phyloP scores from a whole-genome alignment of 2,797 vertebrate genomes.

The Gambelia wislizenii region DNA sequence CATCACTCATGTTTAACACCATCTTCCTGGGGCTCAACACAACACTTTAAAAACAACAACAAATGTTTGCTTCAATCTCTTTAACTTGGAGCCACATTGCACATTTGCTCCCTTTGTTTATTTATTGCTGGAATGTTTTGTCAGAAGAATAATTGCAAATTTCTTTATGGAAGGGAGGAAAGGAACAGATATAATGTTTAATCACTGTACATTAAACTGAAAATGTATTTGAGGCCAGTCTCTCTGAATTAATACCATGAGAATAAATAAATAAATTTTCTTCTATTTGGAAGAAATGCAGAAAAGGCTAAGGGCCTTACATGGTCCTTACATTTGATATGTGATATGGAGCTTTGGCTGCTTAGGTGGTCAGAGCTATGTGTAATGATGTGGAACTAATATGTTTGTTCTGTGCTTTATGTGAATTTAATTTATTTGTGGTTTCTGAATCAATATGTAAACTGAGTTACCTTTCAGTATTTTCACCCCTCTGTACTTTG shows the following conservation, averaged over 20 bases:
- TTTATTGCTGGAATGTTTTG: background rate
- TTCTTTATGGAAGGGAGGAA: background rate
- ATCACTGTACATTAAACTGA: background rate
- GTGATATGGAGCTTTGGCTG: too few species aligned
- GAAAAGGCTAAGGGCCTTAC: background rate
- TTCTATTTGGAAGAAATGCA: background rate
- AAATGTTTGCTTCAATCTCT: constrained; percentile 26
- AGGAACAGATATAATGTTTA: background rate
- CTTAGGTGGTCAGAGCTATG: too few species aligned
- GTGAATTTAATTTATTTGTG: too few species aligned
- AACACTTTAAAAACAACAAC: constrained; percentile 2
- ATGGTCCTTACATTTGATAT: too few species aligned
- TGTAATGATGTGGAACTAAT: too few species aligned
- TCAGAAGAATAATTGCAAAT: constrained; percentile 18
- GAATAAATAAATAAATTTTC: background rate
- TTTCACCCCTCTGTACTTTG: too few species aligned
- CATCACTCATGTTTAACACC: constrained; percentile 31
- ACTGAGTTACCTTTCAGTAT: too few species aligned
- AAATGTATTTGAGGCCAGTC: constrained; percentile 6
- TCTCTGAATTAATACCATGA: background rate
- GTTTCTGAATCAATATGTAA: too few species aligned
- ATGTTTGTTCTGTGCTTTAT: too few species aligned
- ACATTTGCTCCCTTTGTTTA: background rate
- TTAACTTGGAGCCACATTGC: constrained; percentile 15
- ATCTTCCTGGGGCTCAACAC: constrained; percentile 38